A percentile compares a stretch with the other conserved stretches of the same genome.
Conservation (phyloP, 23 tunicate genomes). For the Ciona savignyi region DNA sequence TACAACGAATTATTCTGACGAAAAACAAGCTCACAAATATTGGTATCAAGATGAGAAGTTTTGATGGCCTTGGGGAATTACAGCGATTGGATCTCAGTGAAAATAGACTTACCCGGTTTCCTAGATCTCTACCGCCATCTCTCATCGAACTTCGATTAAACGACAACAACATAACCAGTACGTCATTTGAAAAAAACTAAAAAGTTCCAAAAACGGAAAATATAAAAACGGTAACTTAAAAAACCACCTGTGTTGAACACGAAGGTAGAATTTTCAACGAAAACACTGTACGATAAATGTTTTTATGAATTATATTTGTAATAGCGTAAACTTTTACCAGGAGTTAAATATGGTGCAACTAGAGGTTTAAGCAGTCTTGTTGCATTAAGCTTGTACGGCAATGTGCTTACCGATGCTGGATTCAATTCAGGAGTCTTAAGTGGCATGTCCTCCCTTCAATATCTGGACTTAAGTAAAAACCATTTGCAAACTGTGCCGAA, state of each 20-base stretch:
- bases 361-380: neutral
- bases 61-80: neutral
- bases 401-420: neutral
- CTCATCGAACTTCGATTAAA: neutral
- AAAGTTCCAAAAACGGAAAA: no score
- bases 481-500: neutral
- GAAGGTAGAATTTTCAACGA: no score
- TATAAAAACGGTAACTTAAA: no score
- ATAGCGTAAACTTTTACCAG: no score
- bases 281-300: no score
- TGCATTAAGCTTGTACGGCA: neutral
- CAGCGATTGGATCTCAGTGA: neutral
- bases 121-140: slow-evolving; percentile 14
- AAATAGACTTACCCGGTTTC: slow-evolving; percentile 2
- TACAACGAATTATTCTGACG: neutral
- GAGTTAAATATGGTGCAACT: neutral
- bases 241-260: no score
- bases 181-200: no score
- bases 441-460: neutral
- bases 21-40: neutral
- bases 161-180: neutral
- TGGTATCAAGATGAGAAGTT: slow-evolving; percentile 1
- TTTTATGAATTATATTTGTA: no score
- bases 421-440: neutral
- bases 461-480: neutral